phyloP scores from a whole-genome alignment of 2,113 vertebrate species.

The Cettia cetti region DNA sequence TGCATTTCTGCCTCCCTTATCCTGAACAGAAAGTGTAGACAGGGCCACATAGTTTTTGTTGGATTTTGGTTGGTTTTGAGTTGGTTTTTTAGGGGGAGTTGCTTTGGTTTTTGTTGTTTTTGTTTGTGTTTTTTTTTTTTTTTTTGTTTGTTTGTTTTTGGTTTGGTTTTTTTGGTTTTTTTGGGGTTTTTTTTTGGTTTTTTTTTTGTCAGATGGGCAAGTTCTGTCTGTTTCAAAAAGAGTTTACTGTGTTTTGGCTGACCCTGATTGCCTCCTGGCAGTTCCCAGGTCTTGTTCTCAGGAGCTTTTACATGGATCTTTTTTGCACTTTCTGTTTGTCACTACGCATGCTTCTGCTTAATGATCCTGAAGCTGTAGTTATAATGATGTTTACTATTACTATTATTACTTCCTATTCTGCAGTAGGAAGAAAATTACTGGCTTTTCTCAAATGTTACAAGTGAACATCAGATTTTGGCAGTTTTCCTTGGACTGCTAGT shows the following conservation, averaged over 20 bases:
- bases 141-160: background rate
- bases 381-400: background rate
- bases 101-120: too few species aligned
- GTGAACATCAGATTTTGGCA: slow-evolving; percentile 4
- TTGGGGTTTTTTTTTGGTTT: background rate
- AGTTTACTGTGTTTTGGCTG: background rate
- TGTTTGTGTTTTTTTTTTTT: too few species aligned
- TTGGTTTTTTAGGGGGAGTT: too few species aligned
- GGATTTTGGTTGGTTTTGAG: too few species aligned
- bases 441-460: background rate
- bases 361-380: background rate
- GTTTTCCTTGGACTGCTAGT: background rate
- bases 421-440: background rate
- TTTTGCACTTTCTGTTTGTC: background rate
- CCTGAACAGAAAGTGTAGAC: background rate
- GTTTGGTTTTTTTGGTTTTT: background rate
- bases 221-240: background rate
- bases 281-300: background rate
- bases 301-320: background rate
- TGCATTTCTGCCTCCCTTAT: background rate
- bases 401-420: background rate
- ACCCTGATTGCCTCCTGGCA: background rate
- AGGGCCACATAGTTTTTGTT: background rate
- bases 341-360: background rate
- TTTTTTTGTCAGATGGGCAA: background rate